These are phyloP conservation scores for Coronaproctus castanopsis DNA, from an alignment of 2,888 invertebrate species.

Conservation along the genomic window DNA sequence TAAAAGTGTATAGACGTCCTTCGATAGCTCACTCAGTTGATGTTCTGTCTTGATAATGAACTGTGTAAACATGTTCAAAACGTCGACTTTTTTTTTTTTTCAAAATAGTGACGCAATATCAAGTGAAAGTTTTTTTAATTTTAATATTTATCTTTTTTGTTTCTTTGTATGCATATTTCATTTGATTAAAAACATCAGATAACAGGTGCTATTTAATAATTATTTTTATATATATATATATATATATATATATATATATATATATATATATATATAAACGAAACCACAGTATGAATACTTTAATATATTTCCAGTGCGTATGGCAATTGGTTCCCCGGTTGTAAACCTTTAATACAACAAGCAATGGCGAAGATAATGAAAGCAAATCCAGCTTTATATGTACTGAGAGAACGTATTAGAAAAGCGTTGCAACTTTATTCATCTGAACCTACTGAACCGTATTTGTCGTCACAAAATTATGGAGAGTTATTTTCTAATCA, in stretches of 20 bases:
- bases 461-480: slow-evolving; percentile 96
- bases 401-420: slow-evolving; percentile 89
- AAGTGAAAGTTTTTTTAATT: neutral
- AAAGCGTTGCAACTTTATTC: slow-evolving; percentile 96
- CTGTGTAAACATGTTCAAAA: too few relatives aligned
- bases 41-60: too few relatives aligned
- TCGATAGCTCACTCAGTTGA: too few relatives aligned
- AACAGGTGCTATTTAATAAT: neutral
- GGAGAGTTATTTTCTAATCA: slow-evolving; percentile 99
- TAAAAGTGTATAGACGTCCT: too few relatives aligned
- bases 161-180: neutral
- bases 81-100: too few relatives aligned
- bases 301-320: too few relatives aligned
- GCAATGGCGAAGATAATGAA: slow-evolving; percentile 99
- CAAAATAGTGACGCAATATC: too few relatives aligned
- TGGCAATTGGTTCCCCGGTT: slow-evolving; percentile 99
- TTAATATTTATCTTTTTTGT: neutral
- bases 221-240: neutral
- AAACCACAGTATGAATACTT: too few relatives aligned
- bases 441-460: slow-evolving; percentile 97
- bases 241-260: too few relatives aligned
- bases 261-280: too few relatives aligned
- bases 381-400: slow-evolving; percentile 96
- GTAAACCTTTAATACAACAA: slow-evolving; percentile 93
- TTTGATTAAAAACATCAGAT: neutral